Base-by-base conservation (phyloP, 2,888 invertebrate species). In the Agonopterix subpropinquella region DNA sequence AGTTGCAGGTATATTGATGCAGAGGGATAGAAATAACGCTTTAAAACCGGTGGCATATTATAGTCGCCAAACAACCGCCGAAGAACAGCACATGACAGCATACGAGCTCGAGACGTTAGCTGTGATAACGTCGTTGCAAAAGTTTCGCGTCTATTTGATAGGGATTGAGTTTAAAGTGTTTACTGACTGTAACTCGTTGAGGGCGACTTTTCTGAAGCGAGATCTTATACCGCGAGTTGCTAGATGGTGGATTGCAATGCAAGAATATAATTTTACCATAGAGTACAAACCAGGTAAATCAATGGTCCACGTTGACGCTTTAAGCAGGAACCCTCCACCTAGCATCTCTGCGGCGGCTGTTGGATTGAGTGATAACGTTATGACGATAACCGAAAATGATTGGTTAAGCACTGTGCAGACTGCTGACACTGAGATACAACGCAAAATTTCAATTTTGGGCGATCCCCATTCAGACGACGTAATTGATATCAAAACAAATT, bases 91-190 rank as follows among this genome's bases (percentile, higher is more conserved):
- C 11, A 72, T 70, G 41, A 59, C 63, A 8, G 57, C 64, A 4
- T 62, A 64, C 13, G 76, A 80, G 44, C 49, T 71, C 4, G 77
- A 78, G 47, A 58, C 62, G 0, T 52, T 79, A 8, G 77, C 76
- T 0, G 57, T 76, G 0, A 65, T 74, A 1, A 65, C 61, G 35
- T 56, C 66, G 0, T 44, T 75, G 0, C 47, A 62, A 11, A 56
- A 62, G 50, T 73, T 76, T 45, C 37, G 56, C 5, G 43, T 52
- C 3, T 56, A 54, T 18, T 42, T 57, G n/a, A 10, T 55, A 4
- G 57, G 55, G 1, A 55, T 53, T 0, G 2, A 39, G 1, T 57
- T 57, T 43, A 52, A 39, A 11, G 52, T 54, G 8, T 42, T 58
- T 8, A 55, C 58, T 0, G 56, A 57, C 11, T 59, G 57, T 13